Percentiles rank a stretch among this genome's conserved stretches.
These are phyloP conservation scores for Prunella fulvescens DNA, from an alignment of 2,113 vertebrate genomes.

Conservation along the genomic window DNA sequence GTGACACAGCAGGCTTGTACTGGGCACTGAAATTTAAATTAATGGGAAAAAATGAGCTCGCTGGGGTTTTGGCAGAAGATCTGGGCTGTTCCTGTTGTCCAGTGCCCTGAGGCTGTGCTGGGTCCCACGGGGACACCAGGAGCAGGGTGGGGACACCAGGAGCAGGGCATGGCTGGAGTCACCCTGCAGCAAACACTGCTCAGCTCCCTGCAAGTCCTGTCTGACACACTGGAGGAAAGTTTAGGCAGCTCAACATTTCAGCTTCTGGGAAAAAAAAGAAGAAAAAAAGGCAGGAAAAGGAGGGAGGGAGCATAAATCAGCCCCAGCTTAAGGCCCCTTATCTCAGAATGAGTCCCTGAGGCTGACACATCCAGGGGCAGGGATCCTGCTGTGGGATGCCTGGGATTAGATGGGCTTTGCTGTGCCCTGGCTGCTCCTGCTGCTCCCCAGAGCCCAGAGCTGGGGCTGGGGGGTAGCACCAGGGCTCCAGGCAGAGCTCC, in stretches of 20 bases:
- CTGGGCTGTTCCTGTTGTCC: fast-evolving
- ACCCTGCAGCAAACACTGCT: neutral
- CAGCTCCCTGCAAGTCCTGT: neutral
- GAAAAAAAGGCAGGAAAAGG: neutral
- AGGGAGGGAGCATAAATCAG: neutral
- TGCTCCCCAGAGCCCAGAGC: neutral
- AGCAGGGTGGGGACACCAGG: neutral
- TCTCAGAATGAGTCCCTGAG: neutral
- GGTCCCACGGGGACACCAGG: neutral
- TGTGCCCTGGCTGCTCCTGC: neutral
- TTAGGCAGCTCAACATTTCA: neutral
- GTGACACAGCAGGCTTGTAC: neutral
- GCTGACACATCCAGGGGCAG: neutral
- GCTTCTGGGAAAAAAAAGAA: neutral
- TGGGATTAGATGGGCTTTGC: neutral
- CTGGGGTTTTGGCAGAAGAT: neutral
- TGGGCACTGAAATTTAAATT: neutral
- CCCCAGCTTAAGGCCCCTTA: neutral
- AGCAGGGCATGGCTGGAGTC: neutral
- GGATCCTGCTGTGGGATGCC: neutral
- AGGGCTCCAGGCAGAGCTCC: neutral
- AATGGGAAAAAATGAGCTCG: neutral
- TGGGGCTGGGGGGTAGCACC: fast-evolving
- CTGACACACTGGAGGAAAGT: neutral
- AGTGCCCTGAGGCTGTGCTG: fast-evolving